Base-by-base conservation (phyloP, 2,888 invertebrate genomes). In the Uropetala carovei region DNA sequence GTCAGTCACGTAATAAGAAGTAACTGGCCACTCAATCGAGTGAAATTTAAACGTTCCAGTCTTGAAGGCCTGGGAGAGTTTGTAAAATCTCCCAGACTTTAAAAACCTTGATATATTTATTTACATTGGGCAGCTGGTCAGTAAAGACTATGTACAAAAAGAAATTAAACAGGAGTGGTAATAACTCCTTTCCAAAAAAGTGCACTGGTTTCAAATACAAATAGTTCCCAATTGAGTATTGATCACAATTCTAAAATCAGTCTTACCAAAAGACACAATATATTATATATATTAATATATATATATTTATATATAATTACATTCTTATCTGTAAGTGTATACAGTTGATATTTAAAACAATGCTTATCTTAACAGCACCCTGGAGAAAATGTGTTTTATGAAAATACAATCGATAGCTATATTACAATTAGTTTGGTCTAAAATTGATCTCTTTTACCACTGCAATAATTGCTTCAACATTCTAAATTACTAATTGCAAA, bases 201-300 rank as follows among this genome's bases (percentile, higher is more conserved):
- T 89, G 89, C 89, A 64, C 64, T 64, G 89, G 68, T 89, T 89
- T 89, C 64, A 89, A 89, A 89, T 89, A 89, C 89, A 89, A 89
- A 89, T 89, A 89, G 89, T 89, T 89, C 89, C 89, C 89, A 89
- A 89, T 75, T 89, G 89, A 89, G 89, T 89, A 89, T 89, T 89
- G 64, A 89, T 89, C 89, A 89, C 89, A 89, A 89, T 89, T 89
- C 89, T 68, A 89, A 89, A 89, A 89, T 89, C 89, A 89, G 89
- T 89, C 89, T 89, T 89, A 89, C 89, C 89, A 89, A 89, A 89
- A 89, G 89, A 89, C 89, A 89, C 89, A 89, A 68, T 89, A 89
- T 89, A 86, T 43, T 86, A 89, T 89, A 68, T 86, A 86, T 86
- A 64, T 64, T 83, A 59, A 86, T 89, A 86, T 86, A 89, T 89